Base-by-base conservation (phyloP, 2,113 vertebrate species). In the Anas platyrhynchos region DNA sequence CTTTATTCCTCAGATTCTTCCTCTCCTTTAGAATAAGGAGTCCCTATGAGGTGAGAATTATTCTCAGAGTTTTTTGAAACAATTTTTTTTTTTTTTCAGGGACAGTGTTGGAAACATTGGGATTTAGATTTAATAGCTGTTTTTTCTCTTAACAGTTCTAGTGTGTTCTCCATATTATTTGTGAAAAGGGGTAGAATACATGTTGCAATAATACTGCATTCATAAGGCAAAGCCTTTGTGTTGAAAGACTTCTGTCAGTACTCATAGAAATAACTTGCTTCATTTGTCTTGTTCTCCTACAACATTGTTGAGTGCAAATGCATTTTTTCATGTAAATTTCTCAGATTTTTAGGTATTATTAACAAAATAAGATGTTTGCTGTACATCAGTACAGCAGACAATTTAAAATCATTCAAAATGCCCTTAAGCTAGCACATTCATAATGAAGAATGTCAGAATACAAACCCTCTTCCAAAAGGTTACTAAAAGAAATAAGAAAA, bases 401-500 rank as follows among this genome's bases (percentile, higher is more conserved):
- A 83, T 77, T 77, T 62, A 73, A 91, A 89, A 67, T 80, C 85
- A 91, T 86, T 22, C 6, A 77, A 88, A 91, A 86, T 0, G 1
- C n/a, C 54, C 46, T 92, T 91, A 80, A 91, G 23, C 6, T 68
- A 62, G 29, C 29, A 77, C 34, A 89, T 68, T 44, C 2, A 1
- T 80, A 88, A 74, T 14, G 25, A 80, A 85, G 92, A 74, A 55
- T 67, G 41, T 77, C 50, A 81, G 79, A 44, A 89, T 83, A 59
- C 46, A 71, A 87, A 63, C 46, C 44, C 8, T 87, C 41, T 96
- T 94, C 58, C 26, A 58, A 25, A 43, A 82, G 43, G 17, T 75
- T 92, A 63, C 31, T 62, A 38, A 76, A 92, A 87, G 23, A 87
- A 88, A 50, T 65, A 63, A 67, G 59, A 89, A 89, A 84, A 88